phyloP scores from a whole-genome alignment of 2,888 invertebrate genomes.

The Anorthoa munda region DNA sequence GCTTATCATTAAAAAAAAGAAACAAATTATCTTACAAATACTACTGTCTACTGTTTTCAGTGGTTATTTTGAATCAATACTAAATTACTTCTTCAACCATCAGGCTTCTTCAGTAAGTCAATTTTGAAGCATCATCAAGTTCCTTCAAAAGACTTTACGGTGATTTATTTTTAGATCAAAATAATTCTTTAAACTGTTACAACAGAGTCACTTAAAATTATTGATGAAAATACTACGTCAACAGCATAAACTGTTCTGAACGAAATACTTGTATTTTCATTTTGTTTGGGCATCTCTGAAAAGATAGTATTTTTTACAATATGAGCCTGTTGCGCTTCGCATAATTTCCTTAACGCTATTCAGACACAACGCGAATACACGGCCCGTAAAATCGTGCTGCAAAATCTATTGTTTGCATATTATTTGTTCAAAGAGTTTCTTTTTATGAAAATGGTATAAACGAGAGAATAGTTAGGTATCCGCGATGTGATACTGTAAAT shows the following conservation, averaged over 20 bases:
- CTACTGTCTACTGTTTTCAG: too few species aligned
- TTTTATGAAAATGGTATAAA: conserved; percentile 23
- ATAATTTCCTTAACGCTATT: conserved; percentile 57
- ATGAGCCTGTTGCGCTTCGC: conserved; percentile 63
- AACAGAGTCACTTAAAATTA: not conserved
- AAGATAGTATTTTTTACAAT: conserved; percentile 41
- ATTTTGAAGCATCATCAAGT: too few species aligned
- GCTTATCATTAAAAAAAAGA: too few species aligned
- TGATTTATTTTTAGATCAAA: too few species aligned
- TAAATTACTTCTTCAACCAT: too few species aligned
- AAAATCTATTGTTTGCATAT: conserved; percentile 43
- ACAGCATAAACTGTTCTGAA: not conserved
- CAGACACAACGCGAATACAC: conserved; percentile 66
- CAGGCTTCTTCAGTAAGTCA: too few species aligned
- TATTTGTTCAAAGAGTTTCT: conserved; percentile 31
- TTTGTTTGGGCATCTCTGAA: conserved; percentile 38
- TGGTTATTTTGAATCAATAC: too few species aligned
- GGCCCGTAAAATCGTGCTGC: conserved; percentile 59
- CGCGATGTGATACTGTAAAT: not conserved
- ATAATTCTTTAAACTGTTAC: too few species aligned
- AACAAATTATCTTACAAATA: too few species aligned
- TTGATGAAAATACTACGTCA: not conserved
- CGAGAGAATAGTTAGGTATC: not conserved
- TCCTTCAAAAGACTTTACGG: too few species aligned
- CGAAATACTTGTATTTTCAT: conserved; percentile 8